Base-by-base conservation (phyloP, 2,888 invertebrate genomes). In the Pandemis cinnamomeana region DNA sequence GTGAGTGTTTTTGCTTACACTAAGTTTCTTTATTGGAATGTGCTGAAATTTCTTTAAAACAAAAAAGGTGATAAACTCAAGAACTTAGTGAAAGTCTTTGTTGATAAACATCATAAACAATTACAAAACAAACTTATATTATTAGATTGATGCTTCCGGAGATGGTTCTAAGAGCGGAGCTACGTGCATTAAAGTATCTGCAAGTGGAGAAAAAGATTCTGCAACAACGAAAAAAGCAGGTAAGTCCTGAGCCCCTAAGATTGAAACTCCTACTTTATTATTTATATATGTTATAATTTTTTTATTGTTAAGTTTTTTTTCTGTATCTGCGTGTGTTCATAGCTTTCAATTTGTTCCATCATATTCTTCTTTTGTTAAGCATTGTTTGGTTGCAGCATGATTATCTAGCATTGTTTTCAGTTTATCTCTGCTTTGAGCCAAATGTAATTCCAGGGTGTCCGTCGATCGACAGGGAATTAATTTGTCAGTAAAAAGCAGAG, bases 311-410 rank as follows among this genome's bases (percentile, higher is more conserved):
- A 11, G 60, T 27, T 42, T 67, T 78, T 53, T 72, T 63, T 71
- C 60, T 60, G 36, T 67, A 75, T 76, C 75, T 86, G 87, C 83
- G 90, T 91, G 90, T 92, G 92, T 92, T 92, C 92, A 92, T 92
- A 91, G 92, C 92, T 91, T 88, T 82, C 77, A 71, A 69, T 72
- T 72, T 78, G 79, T 83, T 78, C 79, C 66, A 75, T 76, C 78
- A 74, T 76, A 68, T 72, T 72, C 66, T 79, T 76, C 75, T 72
- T 76, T 78, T 51, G 20, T 69, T 55, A 58, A 75, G 63, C 36
- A 51, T 53, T 55, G 0, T 61, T 75, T 75, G 36, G 1, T 76
- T 71, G 66, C 70, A 74, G 74, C 74, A 74, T 74, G 74, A 42
- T 71, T 67, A 53, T 8, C 13, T 62, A 63, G 63, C 55, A 55